Evolutionary conservation across 30 jellyfish, hydroid and myxozoan species (phyloP).

Genomic region (Hydractinia symbiolongicarpus): DNA sequence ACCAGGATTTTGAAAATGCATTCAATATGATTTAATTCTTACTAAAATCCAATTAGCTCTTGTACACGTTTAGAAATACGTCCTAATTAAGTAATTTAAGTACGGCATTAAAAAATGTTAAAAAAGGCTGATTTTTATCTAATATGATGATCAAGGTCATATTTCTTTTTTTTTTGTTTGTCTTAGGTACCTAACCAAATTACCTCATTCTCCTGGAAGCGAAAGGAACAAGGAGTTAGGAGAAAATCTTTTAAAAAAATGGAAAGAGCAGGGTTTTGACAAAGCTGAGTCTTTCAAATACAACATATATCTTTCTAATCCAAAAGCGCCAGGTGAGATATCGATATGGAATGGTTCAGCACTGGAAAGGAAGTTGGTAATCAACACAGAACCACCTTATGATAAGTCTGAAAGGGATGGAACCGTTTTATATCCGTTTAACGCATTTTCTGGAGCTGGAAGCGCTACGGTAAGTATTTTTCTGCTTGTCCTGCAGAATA

Average conservation of each 20-base stretch:
- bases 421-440: slow-evolving; percentile 38
- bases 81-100: too few species aligned
- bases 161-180: background rate
- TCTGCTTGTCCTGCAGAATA: background rate
- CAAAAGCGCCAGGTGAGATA: slow-evolving; percentile 26
- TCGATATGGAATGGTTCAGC: slow-evolving; percentile 1
- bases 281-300: slow-evolving; percentile 29
- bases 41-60: too few species aligned
- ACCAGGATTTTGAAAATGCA: too few species aligned
- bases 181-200: slow-evolving; percentile 29
- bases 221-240: slow-evolving; percentile 26
- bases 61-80: too few species aligned
- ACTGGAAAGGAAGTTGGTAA: background rate
- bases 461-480: slow-evolving; percentile 25
- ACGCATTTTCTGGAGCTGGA: slow-evolving; percentile 37
- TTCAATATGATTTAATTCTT: too few species aligned
- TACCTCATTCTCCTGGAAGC: slow-evolving; percentile 43
- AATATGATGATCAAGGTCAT: too few species aligned
- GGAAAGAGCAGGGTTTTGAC: slow-evolving; percentile 36
- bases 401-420: slow-evolving; percentile 30
- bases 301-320: slow-evolving; percentile 37
- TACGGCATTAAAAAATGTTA: too few species aligned
- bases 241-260: slow-evolving; percentile 9
- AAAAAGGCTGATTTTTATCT: too few species aligned
- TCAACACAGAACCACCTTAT: slow-evolving; percentile 15